Evolutionary conservation across 2,888 invertebrate species (phyloP), one percentile per base, ranked within the genome.

Genomic region (Andrena hattorfiana): DNA sequence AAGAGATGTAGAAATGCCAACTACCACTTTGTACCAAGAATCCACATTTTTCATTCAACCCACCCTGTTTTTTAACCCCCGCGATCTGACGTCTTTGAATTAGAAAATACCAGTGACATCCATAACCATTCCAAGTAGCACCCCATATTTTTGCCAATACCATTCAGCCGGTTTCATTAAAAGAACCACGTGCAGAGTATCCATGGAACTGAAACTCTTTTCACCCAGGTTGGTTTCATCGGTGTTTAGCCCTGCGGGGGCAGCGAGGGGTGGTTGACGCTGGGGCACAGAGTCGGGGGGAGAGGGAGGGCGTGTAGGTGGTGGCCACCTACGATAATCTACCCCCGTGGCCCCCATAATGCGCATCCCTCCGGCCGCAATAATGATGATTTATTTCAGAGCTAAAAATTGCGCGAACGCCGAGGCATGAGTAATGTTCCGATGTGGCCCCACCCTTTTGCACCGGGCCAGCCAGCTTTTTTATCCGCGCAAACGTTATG

Each of bases 311-410:
- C 23, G n/a, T 59, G 69, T 84, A 85, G 86, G 83, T 85, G 87
- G 88, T 80, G 86, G 86, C 88, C 89, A 88, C 88, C 90, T 89
- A 89, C 89, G 91, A 91, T 92, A 92, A 92, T 92, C 92, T 92
- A 91, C 92, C 92, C 91, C 89, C 87, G 90, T 86, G 85, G 89
- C 90, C 88, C 91, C 90, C 88, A 90, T 91, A 92, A 93, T 92
- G 91, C 91, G 91, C 92, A 91, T 90, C 92, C 92, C 92, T 93
- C 93, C 92, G 94, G 94, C 94, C 95, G 90, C 90, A 95, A 95
- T 95, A 95, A 95, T 95, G 95, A 95, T 95, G 95, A 95, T 95
- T 95, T 95, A 95, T 95, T 94, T 94, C 94, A 89, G 94, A 94
- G 95, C 93, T 94, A 95, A 95, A 95, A 95, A 95, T 95, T 94